These are phyloP conservation scores for Choloepus hoffmanni DNA, from an alignment of 2,113 vertebrate genomes.

Conservation along the genomic window DNA sequence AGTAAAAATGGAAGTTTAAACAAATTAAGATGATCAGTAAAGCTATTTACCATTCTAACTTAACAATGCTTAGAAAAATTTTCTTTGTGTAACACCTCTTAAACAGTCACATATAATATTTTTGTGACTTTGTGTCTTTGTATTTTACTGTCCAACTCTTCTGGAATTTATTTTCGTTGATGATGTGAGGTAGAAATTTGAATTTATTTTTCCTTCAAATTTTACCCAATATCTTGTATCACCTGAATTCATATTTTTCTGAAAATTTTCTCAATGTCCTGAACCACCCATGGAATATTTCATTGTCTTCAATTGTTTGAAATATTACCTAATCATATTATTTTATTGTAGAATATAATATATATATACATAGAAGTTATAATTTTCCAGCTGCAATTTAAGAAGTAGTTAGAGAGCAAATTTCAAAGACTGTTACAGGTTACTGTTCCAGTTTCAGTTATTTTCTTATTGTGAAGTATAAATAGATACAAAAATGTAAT, in stretches of 20 bases:
- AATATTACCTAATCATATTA: neutral
- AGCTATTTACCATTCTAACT: no score
- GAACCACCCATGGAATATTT: neutral
- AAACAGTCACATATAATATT: neutral
- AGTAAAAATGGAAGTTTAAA: no score
- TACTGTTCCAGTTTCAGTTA: no score
- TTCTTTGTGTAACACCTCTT: neutral
- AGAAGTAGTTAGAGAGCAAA: no score
- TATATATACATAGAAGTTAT: no score
- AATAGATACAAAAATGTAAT: no score
- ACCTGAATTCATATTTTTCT: neutral
- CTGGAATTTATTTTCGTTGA: neutral
- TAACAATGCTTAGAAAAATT: neutral
- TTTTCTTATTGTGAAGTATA: no score
- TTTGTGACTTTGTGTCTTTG: neutral
- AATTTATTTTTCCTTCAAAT: neutral
- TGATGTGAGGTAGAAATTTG: neutral
- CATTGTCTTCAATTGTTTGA: neutral
- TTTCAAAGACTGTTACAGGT: no score
- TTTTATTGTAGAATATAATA: no score
- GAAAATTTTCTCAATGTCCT: neutral
- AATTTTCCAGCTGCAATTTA: no score
- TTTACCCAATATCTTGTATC: neutral
- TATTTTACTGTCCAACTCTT: neutral
- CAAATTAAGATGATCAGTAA: no score